phyloP scores from a whole-genome alignment of 2,113 vertebrate species.

The Pteronura brasiliensis region DNA sequence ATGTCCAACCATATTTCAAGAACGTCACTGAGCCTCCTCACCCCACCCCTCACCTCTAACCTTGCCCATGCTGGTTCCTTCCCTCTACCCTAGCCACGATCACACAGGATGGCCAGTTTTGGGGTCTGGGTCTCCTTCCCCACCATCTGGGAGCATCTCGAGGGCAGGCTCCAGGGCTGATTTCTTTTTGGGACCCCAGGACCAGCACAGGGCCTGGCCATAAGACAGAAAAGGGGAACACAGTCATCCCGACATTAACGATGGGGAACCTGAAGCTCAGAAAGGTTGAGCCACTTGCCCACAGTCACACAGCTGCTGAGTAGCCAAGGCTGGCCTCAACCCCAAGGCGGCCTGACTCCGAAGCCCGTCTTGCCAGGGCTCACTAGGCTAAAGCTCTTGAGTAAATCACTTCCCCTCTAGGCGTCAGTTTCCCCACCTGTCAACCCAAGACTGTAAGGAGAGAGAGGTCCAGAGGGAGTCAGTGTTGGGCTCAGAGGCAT shows the following conservation, averaged over 20 bases:
- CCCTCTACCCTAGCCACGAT: not conserved
- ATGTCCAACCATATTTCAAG: not conserved
- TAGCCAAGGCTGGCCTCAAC: not conserved
- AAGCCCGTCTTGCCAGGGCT: not conserved
- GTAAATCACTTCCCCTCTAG: not conserved
- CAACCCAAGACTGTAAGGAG: not conserved
- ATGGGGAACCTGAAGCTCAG: not conserved
- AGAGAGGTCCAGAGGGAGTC: not conserved
- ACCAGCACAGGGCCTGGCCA: not conserved
- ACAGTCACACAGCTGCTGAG: not conserved
- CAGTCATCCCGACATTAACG: fast-evolving
- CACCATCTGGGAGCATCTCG: not conserved
- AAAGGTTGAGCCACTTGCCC: not conserved
- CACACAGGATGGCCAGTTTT: not conserved
- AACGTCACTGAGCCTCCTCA: not conserved
- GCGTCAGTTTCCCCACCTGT: not conserved
- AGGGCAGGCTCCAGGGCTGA: not conserved
- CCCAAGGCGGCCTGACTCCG: not conserved
- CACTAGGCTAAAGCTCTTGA: not conserved
- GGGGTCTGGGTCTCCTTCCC: not conserved
- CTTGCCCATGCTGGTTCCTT: not conserved
- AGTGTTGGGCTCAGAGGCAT: not conserved
- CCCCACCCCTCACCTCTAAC: not conserved
- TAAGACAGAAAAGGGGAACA: not conserved
- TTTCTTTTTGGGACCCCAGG: not conserved